phyloP scores from a whole-genome alignment of 2,113 vertebrate species.

The Tyto alba region DNA sequence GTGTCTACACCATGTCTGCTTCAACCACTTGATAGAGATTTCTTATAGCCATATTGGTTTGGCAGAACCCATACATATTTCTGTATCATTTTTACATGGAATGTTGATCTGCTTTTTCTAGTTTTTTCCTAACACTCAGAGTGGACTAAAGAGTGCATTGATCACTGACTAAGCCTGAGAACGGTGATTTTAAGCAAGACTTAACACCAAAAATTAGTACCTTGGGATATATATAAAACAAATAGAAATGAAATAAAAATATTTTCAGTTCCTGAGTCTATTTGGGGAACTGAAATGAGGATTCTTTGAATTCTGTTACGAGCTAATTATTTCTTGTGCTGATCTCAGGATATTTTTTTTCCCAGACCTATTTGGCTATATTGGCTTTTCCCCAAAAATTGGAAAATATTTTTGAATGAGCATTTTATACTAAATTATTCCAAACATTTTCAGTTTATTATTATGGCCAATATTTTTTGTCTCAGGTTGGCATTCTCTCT shows the following conservation, averaged over 20 bases:
- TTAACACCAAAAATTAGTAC: not conserved
- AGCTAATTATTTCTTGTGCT: constrained; percentile 36
- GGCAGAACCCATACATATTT: not conserved
- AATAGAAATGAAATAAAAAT: constrained; percentile 11
- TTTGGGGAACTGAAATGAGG: not conserved
- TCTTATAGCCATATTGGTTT: constrained; percentile 8
- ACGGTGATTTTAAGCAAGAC: not conserved
- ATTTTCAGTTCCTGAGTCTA: constrained; percentile 35
- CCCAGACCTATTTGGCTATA: not conserved
- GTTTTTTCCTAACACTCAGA: not conserved
- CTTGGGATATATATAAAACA: constrained; percentile 18
- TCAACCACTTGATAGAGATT: constrained; percentile 4
- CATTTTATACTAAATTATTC: not conserved
- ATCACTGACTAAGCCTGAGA: not conserved
- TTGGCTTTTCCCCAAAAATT: constrained; percentile 9
- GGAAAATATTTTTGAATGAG: not conserved
- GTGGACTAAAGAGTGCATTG: not conserved
- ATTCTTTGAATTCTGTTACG: not conserved
- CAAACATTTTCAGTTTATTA: constrained; percentile 19
- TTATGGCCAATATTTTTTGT: not conserved
- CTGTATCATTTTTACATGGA: constrained; percentile 8
- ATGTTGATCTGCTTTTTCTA: not conserved
- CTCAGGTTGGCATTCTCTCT: constrained; percentile 13
- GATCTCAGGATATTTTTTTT: not conserved
- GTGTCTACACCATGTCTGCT: constrained; percentile 40